Base-by-base conservation (phyloP, 2,113 vertebrate genomes). In the Pelodiscus sinensis region DNA sequence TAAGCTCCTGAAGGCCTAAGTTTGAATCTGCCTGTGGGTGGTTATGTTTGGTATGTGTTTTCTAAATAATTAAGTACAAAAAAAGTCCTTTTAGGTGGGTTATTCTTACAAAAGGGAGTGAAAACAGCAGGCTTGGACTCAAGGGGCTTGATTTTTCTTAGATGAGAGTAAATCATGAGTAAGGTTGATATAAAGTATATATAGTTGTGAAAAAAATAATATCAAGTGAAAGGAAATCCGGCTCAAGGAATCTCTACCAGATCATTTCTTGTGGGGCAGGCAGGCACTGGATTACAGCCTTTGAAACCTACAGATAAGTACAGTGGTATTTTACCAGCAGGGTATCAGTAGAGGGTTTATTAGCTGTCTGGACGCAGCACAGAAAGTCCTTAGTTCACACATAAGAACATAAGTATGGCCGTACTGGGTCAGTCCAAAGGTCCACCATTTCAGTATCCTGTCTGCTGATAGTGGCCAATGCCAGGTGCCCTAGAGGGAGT, bases 281-380 rank as follows among this genome's bases (percentile, higher is more conserved):
- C 65, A 78, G 31, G 81, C 79, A 71, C 16, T 84, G 94, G 93
- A 85, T 82, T 52, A 31, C 21, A 83, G 91, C 94, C 96, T 93
- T 44, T 57, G 77, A 50, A 90, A 50, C 82, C 90, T 85, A 68
- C 9, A 65, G 90, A 89, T 90, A 77, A 55, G 44, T 6, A 44
- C 44, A 44, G 44, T 44, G 44, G 44, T 44, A 6, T 44, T 44
- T 44, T 6, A 44, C 44, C 44, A 44, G 44, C 44, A 44, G 44
- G 44, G 44, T 44, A 44, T 44, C 44, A 44, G 44, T 6, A 44
- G 44, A 44, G 44, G 44, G 44, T 44, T 44, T 44, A 44, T 44
- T 44, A 44, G 44, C 44, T 44, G 44, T 44, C 44, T 44, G 44
- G 44, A 44, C 44, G 5, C 44, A 44, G 44, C 44, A 44, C 44